Conservation (phyloP, 2,797 vertebrate genomes). For the Megalops cyprinoides region DNA sequence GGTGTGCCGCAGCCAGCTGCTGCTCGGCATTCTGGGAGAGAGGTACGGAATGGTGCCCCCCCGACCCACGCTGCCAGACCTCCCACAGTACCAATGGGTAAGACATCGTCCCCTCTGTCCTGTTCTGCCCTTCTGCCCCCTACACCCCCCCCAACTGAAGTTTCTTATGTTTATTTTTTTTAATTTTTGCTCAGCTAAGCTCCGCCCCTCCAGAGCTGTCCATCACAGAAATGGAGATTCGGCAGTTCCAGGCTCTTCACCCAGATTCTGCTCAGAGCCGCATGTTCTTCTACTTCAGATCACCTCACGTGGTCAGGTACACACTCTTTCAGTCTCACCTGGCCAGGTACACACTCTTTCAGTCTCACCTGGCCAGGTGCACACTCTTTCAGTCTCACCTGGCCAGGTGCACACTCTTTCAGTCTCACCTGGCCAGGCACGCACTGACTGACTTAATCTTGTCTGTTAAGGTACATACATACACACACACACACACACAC, state of each 20-base stretch:
- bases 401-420: neutral
- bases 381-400: neutral
- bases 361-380: neutral
- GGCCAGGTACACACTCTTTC: neutral
- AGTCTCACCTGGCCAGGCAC: neutral
- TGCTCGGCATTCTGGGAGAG: conserved; percentile 83
- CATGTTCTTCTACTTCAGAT: conserved; percentile 82
- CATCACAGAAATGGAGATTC: conserved; percentile 87
- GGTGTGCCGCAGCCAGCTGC: conserved; percentile 83
- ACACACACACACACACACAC: too few species aligned
- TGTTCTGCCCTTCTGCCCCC: neutral
- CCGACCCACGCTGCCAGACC: conserved; percentile 74
- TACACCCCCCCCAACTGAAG: neutral
- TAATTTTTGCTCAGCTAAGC: conserved; percentile 64
- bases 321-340: neutral
- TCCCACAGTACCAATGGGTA: conserved; percentile 86
- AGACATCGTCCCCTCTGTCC: too few species aligned
- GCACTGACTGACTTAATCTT: too few species aligned
- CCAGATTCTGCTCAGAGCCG: conserved; percentile 45
- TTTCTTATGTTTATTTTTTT: neutral
- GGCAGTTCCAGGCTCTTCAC: conserved; percentile 77
- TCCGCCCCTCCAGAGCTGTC: conserved; percentile 77
- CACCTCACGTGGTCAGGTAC: conserved; percentile 75
- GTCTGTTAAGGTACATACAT: too few species aligned
- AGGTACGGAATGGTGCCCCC: conserved; percentile 79